phyloP scores from a whole-genome alignment of 2,113 vertebrate species.

The Callaeas wilsoni region DNA sequence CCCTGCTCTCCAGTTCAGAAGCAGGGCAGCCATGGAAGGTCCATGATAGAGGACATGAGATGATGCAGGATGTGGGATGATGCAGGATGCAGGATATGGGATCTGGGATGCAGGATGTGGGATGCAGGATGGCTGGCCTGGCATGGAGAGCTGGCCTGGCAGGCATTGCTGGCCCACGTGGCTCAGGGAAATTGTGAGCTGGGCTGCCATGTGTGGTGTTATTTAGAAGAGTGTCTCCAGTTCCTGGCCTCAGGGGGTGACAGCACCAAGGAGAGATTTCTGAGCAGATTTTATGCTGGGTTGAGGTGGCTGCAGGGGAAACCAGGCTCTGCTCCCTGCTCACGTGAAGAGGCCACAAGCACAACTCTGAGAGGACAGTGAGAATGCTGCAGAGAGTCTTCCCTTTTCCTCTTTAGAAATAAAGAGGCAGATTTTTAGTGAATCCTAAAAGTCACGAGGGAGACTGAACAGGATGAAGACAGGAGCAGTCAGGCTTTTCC shows the following conservation, averaged over 20 bases:
- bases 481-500: neutral
- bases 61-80: neutral
- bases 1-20: neutral
- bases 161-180: neutral
- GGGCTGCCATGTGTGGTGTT: neutral
- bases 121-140: neutral
- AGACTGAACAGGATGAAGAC: neutral
- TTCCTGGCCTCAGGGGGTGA: fast-evolving
- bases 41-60: neutral
- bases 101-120: neutral
- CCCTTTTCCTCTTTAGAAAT: neutral
- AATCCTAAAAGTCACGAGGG: neutral
- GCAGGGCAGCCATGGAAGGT: neutral
- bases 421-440: neutral
- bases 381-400: neutral
- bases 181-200: neutral
- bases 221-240: neutral
- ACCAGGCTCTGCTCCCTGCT: neutral
- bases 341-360: neutral
- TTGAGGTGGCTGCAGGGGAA: neutral
- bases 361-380: neutral
- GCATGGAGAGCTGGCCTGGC: neutral
- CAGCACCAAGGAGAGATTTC: neutral
- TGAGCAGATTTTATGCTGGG: neutral
- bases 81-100: neutral